These are phyloP conservation scores for Epinotia nisella DNA, from an alignment of 2,888 invertebrate species.

Conservation along the genomic window DNA sequence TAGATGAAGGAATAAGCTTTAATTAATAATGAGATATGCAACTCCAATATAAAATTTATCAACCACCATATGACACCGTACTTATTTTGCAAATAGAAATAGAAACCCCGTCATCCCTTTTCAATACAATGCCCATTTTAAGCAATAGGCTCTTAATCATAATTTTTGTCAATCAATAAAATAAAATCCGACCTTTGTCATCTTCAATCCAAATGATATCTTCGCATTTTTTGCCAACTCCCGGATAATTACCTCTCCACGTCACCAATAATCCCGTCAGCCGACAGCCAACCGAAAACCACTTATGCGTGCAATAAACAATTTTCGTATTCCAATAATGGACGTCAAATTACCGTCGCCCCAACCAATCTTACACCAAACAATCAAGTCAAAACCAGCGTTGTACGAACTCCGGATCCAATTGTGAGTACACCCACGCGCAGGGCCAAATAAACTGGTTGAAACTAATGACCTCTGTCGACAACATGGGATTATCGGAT, in stretches of 20 bases:
- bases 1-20: no score
- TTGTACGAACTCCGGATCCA: conserved; percentile 9
- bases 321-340: conserved; percentile 45
- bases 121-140: conserved; percentile 13
- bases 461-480: conserved; percentile 46
- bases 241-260: conserved; percentile 33
- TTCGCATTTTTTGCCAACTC: conserved; percentile 29
- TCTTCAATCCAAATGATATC: conserved; percentile 17
- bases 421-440: conserved; percentile 28
- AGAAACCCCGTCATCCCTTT: background rate
- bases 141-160: conserved; percentile 13
- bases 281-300: conserved; percentile 27
- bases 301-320: conserved; percentile 44
- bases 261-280: conserved; percentile 34
- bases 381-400: conserved; percentile 27
- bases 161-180: conserved; percentile 35
- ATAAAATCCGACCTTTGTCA: conserved; percentile 13
- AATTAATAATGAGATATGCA: no score
- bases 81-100: background rate
- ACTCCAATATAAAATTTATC: no score
- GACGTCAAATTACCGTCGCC: conserved; percentile 43
- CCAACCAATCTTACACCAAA: conserved; percentile 43
- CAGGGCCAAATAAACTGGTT: conserved; percentile 17
- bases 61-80: background rate
- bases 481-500: conserved; percentile 58